phyloP scores from a whole-genome alignment of 2,797 vertebrate species.

The Galago senegalensis region DNA sequence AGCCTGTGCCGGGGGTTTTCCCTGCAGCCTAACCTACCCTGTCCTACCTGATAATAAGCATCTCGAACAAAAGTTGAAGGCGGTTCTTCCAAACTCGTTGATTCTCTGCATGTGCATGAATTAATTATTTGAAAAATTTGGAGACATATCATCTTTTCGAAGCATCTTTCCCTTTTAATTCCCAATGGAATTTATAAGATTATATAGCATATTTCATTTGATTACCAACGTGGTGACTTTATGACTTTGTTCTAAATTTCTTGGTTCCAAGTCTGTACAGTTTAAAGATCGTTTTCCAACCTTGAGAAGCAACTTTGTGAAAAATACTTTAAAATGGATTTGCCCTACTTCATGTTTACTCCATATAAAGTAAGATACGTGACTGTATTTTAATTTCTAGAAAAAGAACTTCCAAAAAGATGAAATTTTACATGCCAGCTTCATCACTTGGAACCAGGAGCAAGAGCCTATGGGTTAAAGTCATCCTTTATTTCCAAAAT shows the following conservation, averaged over 20 bases:
- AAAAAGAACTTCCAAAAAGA: background rate
- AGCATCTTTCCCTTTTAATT: slow-evolving; percentile 16
- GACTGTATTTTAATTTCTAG: slow-evolving; percentile 24
- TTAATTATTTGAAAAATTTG: background rate
- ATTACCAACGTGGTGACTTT: background rate
- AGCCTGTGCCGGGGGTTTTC: background rate
- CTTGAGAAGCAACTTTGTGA: slow-evolving; percentile 8
- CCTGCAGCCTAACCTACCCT: background rate
- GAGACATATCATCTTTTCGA: background rate
- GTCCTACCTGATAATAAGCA: background rate
- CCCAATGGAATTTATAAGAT: background rate
- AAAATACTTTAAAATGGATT: slow-evolving; percentile 33
- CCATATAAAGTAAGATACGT: background rate
- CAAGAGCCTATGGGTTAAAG: no score
- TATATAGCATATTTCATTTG: slow-evolving; percentile 33
- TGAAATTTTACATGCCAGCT: background rate
- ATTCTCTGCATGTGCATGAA: background rate
- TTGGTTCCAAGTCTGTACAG: slow-evolving; percentile 26
- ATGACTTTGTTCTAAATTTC: slow-evolving; percentile 20
- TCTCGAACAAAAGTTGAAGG: background rate
- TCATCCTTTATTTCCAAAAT: no score
- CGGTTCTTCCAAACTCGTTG: background rate
- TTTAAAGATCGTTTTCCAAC: slow-evolving; percentile 5
- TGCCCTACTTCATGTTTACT: background rate
- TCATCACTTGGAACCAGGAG: background rate